Evolutionary conservation across 2,113 vertebrate genomes (phyloP).

Genomic region (Rhynchomys soricoides): DNA sequence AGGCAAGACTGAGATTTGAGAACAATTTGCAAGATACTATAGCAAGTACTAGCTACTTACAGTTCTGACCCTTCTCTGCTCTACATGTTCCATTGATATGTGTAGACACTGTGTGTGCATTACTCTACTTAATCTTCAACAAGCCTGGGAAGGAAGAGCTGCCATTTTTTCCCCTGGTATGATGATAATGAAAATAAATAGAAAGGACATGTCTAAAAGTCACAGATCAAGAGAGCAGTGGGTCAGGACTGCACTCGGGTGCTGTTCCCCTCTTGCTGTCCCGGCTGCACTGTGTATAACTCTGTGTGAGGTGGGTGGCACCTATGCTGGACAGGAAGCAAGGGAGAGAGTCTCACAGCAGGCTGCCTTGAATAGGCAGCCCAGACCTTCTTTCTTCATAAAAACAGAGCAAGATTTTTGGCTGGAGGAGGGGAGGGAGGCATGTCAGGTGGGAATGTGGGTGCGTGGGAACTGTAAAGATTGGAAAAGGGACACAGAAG

Average conservation of each 20-base stretch:
- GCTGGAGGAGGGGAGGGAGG: background rate
- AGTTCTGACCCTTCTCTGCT: background rate
- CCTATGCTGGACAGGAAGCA: background rate
- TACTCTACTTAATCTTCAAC: conserved; percentile 20
- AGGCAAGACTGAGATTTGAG: background rate
- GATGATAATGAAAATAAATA: background rate
- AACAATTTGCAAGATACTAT: background rate
- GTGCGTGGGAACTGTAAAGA: background rate
- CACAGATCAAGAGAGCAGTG: background rate
- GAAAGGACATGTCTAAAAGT: background rate
- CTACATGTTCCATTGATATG: background rate
- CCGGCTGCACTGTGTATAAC: background rate
- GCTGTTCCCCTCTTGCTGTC: background rate
- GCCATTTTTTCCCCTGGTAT: background rate
- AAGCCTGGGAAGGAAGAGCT: background rate
- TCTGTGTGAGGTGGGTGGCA: background rate
- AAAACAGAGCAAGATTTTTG: background rate
- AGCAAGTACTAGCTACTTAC: background rate
- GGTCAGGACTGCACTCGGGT: background rate
- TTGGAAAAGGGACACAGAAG: background rate
- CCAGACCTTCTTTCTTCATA: background rate
- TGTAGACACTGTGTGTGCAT: background rate
- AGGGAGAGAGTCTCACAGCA: background rate
- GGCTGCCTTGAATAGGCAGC: background rate
- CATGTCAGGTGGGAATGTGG: background rate